These are phyloP conservation scores for Drosophila tanythrix DNA, from an alignment of 2,888 invertebrate species.

Conservation along the genomic window DNA sequence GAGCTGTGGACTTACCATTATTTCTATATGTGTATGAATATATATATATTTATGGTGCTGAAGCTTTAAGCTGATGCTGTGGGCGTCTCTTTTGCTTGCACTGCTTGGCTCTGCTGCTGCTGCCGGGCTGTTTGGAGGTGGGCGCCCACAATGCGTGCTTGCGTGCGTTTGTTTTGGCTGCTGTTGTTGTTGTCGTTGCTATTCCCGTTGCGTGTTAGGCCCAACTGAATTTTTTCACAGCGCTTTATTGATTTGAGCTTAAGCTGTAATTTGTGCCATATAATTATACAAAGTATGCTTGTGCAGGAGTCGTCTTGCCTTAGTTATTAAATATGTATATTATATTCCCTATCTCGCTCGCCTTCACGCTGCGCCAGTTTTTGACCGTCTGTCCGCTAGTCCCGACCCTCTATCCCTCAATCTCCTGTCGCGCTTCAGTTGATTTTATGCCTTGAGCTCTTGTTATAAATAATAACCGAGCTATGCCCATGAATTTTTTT, in stretches of 20 bases:
- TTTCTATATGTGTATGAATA: slow-evolving; percentile 18
- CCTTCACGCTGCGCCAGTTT: slow-evolving; percentile 52
- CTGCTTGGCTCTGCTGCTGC: slow-evolving; percentile 13
- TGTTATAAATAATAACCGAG: slow-evolving; percentile 21
- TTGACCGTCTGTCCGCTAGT: slow-evolving; percentile 10
- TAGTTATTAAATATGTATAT: slow-evolving; percentile 25
- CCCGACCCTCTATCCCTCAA: slow-evolving; percentile 31
- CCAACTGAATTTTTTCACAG: slow-evolving; percentile 11
- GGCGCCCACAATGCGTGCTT: slow-evolving; percentile 37
- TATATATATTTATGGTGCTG: slow-evolving; percentile 23
- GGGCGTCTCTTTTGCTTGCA: slow-evolving; percentile 22
- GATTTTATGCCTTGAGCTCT: slow-evolving; percentile 30
- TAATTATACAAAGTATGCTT: not conserved
- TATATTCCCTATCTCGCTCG: slow-evolving; percentile 44
- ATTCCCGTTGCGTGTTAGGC: slow-evolving; percentile 51
- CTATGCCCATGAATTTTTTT: slow-evolving; percentile 15
- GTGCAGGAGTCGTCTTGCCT: slow-evolving; percentile 21
- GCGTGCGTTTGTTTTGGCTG: slow-evolving; percentile 34
- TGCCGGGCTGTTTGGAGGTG: slow-evolving; percentile 23
- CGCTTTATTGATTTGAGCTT: slow-evolving; percentile 47
- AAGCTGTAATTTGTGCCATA: slow-evolving; percentile 11
- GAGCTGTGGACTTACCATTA: slow-evolving; percentile 63
- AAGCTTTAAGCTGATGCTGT: slow-evolving; percentile 26
- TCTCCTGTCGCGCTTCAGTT: slow-evolving; percentile 63
- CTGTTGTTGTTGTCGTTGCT: slow-evolving; percentile 20